Conservation (phyloP, 2,113 vertebrate genomes). For the Dermatemys mawii region DNA sequence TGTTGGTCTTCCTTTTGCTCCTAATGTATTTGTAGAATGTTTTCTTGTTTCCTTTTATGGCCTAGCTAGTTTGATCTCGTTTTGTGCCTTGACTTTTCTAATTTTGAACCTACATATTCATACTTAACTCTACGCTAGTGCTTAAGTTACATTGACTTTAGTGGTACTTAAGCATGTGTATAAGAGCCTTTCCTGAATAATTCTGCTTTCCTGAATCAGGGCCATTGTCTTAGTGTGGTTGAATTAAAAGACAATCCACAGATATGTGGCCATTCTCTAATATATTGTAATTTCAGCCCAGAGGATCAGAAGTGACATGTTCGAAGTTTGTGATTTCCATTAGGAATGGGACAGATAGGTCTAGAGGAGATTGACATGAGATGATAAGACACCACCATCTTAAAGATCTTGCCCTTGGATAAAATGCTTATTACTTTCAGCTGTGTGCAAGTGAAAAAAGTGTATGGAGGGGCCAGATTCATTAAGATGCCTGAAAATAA, state of each 20-base stretch:
- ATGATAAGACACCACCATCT: not conserved
- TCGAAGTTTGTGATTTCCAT: not conserved
- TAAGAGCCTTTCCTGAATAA: not conserved
- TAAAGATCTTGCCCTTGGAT: not conserved
- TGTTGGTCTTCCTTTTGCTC: too few relatives aligned
- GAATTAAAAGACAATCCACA: not conserved
- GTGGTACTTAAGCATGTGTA: not conserved
- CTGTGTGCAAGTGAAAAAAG: not conserved
- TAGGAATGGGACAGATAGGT: not conserved
- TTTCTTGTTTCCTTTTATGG: too few relatives aligned
- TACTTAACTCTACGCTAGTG: not conserved
- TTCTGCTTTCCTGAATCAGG: not conserved
- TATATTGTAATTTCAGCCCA: not conserved
- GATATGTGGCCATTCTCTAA: not conserved
- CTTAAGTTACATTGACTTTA: not conserved
- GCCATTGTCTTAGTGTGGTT: not conserved
- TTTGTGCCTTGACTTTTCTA: too few relatives aligned
- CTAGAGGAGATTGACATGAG: not conserved
- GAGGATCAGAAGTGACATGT: not conserved
- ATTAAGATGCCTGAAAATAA: not conserved
- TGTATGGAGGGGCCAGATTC: not conserved
- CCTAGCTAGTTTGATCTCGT: too few relatives aligned
- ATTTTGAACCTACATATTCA: not conserved
- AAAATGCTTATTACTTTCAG: not conserved
- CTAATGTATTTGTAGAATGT: too few relatives aligned